phyloP scores from a whole-genome alignment of 2,888 invertebrate species.

The Orchesellides sinensis region DNA sequence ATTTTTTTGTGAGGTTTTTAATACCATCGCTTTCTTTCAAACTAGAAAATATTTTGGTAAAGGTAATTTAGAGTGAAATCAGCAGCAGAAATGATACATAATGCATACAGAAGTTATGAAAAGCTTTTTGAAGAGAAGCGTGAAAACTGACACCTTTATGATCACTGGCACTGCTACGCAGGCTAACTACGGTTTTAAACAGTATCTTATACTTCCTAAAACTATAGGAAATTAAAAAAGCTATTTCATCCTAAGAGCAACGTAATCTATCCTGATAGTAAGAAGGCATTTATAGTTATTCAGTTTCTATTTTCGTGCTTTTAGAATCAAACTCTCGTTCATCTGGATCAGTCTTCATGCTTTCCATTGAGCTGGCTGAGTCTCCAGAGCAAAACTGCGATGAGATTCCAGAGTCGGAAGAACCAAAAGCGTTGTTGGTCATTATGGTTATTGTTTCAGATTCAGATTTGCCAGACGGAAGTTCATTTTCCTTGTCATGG shows the following conservation, averaged over 20 bases:
- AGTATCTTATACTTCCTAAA: not conserved
- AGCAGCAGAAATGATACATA: conserved; percentile 8
- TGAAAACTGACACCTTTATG: conserved; percentile 9
- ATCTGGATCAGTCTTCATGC: conserved; percentile 13
- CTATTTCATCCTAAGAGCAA: not conserved
- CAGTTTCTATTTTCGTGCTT: not conserved
- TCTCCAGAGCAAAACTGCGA: not conserved
- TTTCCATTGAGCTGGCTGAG: conserved; percentile 31
- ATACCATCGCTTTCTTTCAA: not conserved
- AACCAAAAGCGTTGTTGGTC: not conserved
- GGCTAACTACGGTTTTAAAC: not conserved
- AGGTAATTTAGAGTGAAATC: not conserved
- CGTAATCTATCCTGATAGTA: not conserved
- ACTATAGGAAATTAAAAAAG: conserved; percentile 6
- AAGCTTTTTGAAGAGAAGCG: not conserved
- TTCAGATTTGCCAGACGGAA: too few relatives aligned
- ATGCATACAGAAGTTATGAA: not conserved
- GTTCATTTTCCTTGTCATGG: not conserved
- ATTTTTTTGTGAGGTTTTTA: conserved; percentile 4
- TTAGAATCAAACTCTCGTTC: not conserved
- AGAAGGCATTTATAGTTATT: not conserved
- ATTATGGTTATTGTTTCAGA: not conserved
- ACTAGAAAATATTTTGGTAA: not conserved
- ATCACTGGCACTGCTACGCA: conserved; percentile 3
- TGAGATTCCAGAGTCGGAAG: conserved; percentile 21